A percentile compares a stretch with the other conserved stretches of the same genome.
Evolutionary conservation across 2,888 invertebrate species (phyloP).

Genomic region (Ophion ellenae): DNA sequence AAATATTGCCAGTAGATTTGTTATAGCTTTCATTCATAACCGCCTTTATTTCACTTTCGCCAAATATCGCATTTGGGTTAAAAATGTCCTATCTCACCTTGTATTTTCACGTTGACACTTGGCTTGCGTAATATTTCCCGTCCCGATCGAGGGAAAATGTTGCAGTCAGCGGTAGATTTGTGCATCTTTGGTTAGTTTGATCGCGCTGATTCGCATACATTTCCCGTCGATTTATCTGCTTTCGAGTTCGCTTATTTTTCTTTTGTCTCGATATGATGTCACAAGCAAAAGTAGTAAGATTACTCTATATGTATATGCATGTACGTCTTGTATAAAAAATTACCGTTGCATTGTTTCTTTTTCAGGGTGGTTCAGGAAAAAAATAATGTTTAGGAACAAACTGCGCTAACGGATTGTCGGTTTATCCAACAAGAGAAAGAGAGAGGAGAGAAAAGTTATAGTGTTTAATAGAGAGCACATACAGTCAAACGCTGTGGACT

Average conservation of each 20-base stretch:
- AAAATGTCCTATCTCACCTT: not conserved
- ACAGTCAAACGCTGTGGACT: conserved; percentile 72
- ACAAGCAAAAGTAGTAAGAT: conserved; percentile 9
- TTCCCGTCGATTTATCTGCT: conserved; percentile 14
- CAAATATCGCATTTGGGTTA: not conserved
- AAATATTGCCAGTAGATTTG: conserved; percentile 8
- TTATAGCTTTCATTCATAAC: not conserved
- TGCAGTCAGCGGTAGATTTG: conserved; percentile 4
- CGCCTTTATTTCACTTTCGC: not conserved
- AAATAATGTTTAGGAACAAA: conserved; percentile 84
- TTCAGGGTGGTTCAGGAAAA: conserved; percentile 85
- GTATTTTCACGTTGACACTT: conserved; percentile 11
- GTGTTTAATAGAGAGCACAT: conserved; percentile 72
- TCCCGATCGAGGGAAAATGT: conserved; percentile 1
- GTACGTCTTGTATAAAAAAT: conserved; percentile 2
- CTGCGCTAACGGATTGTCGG: conserved; percentile 74
- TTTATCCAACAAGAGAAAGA: conserved; percentile 45
- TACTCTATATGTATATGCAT: not conserved
- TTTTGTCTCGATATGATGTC: conserved; percentile 24
- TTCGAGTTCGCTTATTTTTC: conserved; percentile 29
- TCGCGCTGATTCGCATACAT: not conserved
- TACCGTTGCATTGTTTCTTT: conserved; percentile 64
- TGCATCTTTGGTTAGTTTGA: not conserved
- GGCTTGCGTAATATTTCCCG: not conserved
- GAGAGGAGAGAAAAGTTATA: conserved; percentile 66